Evolutionary conservation across 2,888 invertebrate genomes (phyloP), one percentile per base, ranked within the genome.

Genomic region (Oegoconia quadripuncta): DNA sequence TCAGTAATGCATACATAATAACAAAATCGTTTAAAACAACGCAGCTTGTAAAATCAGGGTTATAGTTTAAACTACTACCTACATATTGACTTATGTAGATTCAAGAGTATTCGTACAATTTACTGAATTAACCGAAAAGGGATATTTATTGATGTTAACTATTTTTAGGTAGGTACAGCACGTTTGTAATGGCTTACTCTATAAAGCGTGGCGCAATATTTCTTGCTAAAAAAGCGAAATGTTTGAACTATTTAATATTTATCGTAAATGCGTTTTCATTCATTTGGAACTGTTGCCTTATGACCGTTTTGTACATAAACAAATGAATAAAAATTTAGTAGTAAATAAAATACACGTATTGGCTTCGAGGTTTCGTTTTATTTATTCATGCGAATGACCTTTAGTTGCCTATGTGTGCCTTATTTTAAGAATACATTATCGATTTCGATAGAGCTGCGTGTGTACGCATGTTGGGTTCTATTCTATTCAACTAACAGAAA

Each of bases 281-380:
- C 53, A 71, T 80, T 86, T 82, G 59, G 61, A 80, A 81, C 76
- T 78, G 84, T 82, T 87, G 86, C 86, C 86, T 86, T 87, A 87
- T 78, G 68, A 82, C 74, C 71, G 76, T 84, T 86, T 86, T 87
- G 87, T 87, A 87, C 70, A 84, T 87, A 86, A 79, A 71, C 56
- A 76, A 74, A 78, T 74, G 67, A 72, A 79, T 73, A 68, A 75
- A 70, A n/a, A n/a, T 72, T 81, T 80, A 72, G 83, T 84, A 83
- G 79, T 66, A 66, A 76, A 77, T 78, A 83, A 77, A 74, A 74
- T 74, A 82, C 80, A 86, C 80, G 80, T 78, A 86, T 82, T 80
- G 83, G 87, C 87, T 87, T 87, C 81, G 55, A 78, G 30, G 34
- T 47, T 34, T 47, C 41, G 57, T 66, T 74, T 64, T 60, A 76